phyloP scores from a whole-genome alignment of 1,140 invertebrate species.

The Drosophila lacteicornis region DNA sequence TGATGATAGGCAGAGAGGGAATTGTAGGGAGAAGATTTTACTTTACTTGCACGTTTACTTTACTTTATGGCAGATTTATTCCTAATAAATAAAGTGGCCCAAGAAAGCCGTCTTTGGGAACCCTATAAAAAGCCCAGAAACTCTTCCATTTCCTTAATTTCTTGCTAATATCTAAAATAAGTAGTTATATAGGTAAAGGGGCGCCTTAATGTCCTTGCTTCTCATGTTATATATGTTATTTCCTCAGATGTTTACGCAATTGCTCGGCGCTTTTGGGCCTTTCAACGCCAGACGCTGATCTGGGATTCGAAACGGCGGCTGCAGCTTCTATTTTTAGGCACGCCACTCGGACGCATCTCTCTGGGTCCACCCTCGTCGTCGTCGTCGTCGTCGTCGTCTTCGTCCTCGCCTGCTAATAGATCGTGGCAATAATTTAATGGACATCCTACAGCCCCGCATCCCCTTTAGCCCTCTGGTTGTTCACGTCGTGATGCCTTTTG shows the following conservation, averaged over 20 bases:
- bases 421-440: conserved; percentile 78
- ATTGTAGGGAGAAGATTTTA: neutral
- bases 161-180: neutral
- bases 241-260: conserved; percentile 9
- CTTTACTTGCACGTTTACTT: neutral
- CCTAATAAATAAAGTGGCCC: neutral
- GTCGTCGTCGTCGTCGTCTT: conserved; percentile 46
- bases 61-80: neutral
- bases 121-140: neutral
- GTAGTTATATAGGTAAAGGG: neutral
- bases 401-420: conserved; percentile 71
- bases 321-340: conserved; percentile 49
- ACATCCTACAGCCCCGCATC: conserved; percentile 31
- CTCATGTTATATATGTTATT: too few relatives aligned
- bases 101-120: neutral
- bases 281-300: conserved; percentile 41
- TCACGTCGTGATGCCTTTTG: conserved; percentile 27
- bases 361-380: conserved; percentile 10
- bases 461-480: neutral
- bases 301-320: conserved; percentile 4
- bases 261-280: conserved; percentile 32
- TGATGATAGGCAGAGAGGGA: neutral
- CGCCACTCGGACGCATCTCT: conserved; percentile 7
- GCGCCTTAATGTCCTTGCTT: neutral
- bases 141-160: neutral